Base-by-base conservation (phyloP, 2,113 vertebrate species). In the Cyprinodon variegatus region DNA sequence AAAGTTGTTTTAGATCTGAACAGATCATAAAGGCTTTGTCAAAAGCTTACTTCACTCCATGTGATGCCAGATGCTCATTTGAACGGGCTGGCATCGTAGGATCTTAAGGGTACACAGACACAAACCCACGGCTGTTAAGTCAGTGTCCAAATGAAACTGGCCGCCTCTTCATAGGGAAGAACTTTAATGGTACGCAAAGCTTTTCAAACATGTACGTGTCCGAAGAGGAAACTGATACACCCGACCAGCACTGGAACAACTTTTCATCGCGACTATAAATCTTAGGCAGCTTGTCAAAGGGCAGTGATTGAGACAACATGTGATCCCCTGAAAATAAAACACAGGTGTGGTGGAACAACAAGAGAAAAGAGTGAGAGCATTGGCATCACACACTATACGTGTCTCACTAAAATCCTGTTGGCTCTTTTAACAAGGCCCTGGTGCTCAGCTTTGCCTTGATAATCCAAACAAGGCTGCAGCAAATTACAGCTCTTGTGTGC, bases 381-480 rank as follows among this genome's bases (percentile, higher is more conserved):
- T 36, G 17, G 22, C 46, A 69, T 69, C 4, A n/a, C 29, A 60
- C 36, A 70, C 45, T 36, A 38, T 57, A 14, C 40, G 12, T 50
- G 43, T 68, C 13, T 62, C 48, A 68, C 62, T 76, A 72, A 65
- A 68, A 71, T 59, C 41, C 68, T 50, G 74, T 62, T 77, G 69
- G 78, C 90, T 29, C 29, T 85, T 89, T 88, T 81, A 90, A 93
- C 85, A 80, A 75, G 86, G 74, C 72, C 82, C 84, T 83, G 69
- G 65, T 74, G 68, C 81, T 76, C 76, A 67, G 77, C 91, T 91
- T 71, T 84, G 78, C 81, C 82, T 84, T 89, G 88, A 85, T 86
- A 92, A 86, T 90, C 78, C 89, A 94, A 94, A 94, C 90, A 94
- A 90, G 90, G 84, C 89, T 89, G 92, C 68, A 41, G 87, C 66